phyloP scores from a whole-genome alignment of 2,797 vertebrate species.

The Lacerta agilis region DNA sequence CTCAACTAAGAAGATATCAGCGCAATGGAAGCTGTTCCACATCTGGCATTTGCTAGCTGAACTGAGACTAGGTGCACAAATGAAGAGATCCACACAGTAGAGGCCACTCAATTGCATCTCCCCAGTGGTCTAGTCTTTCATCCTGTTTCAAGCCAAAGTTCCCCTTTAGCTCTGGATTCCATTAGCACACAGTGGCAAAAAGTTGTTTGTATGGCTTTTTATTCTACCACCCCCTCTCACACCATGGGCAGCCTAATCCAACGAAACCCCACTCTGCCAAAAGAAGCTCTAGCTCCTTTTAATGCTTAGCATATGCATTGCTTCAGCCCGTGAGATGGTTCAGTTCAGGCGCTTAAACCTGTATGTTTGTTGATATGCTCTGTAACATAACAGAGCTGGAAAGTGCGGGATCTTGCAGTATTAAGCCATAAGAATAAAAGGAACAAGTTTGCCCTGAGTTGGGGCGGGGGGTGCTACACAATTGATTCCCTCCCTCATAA shows the following conservation, averaged over 20 bases:
- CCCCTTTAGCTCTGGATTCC: not conserved
- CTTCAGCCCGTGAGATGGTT: not conserved
- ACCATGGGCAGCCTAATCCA: not conserved
- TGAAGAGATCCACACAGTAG: not conserved
- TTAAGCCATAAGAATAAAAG: not conserved
- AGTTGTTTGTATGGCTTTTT: conserved; percentile 2
- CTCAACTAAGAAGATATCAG: rapidly evolving
- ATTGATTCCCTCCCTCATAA: not conserved
- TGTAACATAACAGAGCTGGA: not conserved
- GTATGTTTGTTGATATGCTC: not conserved
- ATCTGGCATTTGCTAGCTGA: conserved; percentile 23
- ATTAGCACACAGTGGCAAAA: not conserved
- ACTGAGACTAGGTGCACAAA: not conserved
- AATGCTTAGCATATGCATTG: conserved; percentile 27
- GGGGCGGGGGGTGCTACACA: too few relatives aligned
- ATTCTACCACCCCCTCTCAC: not conserved
- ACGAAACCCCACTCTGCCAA: not conserved
- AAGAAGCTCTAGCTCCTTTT: not conserved
- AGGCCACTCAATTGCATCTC: not conserved
- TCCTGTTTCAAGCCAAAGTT: conserved; percentile 12
- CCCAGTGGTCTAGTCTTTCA: not conserved
- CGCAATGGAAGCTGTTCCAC: not conserved
- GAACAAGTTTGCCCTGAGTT: not conserved
- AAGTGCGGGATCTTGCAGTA: not conserved
- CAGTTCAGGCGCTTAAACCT: not conserved